phyloP scores from a whole-genome alignment of 2,888 invertebrate genomes.

The Dryobotodes eremita region DNA sequence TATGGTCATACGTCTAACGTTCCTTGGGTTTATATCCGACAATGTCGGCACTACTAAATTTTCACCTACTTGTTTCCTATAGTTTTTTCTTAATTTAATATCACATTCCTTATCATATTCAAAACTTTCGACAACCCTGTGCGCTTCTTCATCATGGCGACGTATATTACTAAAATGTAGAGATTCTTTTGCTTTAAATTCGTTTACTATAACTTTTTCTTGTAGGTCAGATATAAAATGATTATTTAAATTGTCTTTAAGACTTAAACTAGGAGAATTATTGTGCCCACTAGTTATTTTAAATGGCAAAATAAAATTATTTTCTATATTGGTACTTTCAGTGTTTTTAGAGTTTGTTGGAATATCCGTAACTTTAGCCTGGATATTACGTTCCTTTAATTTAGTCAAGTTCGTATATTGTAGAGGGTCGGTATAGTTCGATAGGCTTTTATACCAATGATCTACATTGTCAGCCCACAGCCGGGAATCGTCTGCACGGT shows the following conservation, averaged over 20 bases:
- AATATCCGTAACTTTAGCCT: not conserved
- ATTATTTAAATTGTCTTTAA: constrained; percentile 6
- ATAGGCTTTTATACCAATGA: constrained; percentile 64
- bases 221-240: constrained; percentile 14
- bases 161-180: constrained; percentile 22
- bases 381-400: constrained; percentile 6
- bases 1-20: constrained; percentile 81
- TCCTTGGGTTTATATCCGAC: constrained; percentile 77
- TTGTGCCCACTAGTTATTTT: not conserved
- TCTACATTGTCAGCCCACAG: constrained; percentile 61
- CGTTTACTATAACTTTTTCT: constrained; percentile 13
- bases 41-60: constrained; percentile 72
- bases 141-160: constrained; percentile 35
- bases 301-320: constrained; percentile 23
- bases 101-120: constrained; percentile 69
- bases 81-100: constrained; percentile 74
- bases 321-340: constrained; percentile 16
- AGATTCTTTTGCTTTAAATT: constrained; percentile 33
- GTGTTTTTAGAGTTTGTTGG: not conserved
- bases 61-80: constrained; percentile 74
- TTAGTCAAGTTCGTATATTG: constrained; percentile 20
- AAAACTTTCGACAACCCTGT: constrained; percentile 56
- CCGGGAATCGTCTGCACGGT: constrained; percentile 31
- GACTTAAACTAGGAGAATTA: constrained; percentile 10
- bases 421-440: constrained; percentile 46